Conservation (phyloP, 1,140 invertebrate species). For the Neodiprion pinetum region DNA sequence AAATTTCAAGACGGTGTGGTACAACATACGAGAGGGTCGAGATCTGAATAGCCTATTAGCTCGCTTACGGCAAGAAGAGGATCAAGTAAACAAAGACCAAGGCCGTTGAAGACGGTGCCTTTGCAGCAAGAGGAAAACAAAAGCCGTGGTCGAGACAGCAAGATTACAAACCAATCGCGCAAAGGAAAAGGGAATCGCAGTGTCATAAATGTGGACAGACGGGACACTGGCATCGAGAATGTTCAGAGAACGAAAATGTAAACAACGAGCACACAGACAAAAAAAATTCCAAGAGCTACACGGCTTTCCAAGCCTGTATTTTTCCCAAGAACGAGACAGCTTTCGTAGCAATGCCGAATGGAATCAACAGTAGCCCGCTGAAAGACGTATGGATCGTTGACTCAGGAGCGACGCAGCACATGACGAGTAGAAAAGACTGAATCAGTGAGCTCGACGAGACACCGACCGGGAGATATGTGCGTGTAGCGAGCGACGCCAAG, state of each 20-base stretch:
- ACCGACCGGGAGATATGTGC: constrained; percentile 9
- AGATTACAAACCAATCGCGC: constrained; percentile 19
- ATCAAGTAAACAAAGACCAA: constrained; percentile 17
- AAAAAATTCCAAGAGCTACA: no score
- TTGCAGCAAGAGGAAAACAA: constrained; percentile 21
- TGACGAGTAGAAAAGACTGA: constrained; percentile 15
- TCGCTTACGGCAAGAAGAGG: constrained; percentile 15
- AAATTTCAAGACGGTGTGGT: constrained; percentile 31
- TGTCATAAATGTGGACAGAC: constrained; percentile 16
- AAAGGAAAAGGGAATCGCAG: constrained; percentile 18
- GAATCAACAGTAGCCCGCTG: background rate
- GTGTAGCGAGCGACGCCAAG: constrained; percentile 22
- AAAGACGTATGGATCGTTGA: constrained; percentile 6
- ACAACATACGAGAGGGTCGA: constrained; percentile 29
- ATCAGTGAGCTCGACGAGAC: constrained; percentile 9
- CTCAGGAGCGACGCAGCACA: constrained; percentile 16
- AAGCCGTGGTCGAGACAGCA: constrained; percentile 1
- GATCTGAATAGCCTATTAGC: constrained; percentile 20
- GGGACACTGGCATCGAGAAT: background rate
- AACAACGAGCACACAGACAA: background rate
- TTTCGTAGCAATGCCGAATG: constrained; percentile 10
- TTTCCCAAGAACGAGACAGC: constrained; percentile 16
- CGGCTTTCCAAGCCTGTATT: constrained; percentile 10
- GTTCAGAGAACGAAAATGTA: background rate
- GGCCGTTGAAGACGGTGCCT: constrained; percentile 13